Evolutionary conservation across 2,888 invertebrate species (phyloP), one percentile per base, ranked within the genome.

Genomic region (Zhuqinia jingwanae): DNA sequence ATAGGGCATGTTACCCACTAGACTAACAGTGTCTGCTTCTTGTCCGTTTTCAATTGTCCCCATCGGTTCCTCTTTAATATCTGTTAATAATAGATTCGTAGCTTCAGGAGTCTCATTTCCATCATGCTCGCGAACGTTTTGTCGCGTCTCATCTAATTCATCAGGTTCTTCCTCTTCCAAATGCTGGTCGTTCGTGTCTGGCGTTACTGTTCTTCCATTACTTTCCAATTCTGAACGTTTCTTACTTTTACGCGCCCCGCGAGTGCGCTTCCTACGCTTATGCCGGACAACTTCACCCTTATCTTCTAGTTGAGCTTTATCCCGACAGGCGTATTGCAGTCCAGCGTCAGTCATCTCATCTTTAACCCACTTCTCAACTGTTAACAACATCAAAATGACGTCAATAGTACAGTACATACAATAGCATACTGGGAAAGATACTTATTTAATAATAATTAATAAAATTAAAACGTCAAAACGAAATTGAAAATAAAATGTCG

Each of bases 281-380:
- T 22, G 73, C 42, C 22, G 45, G 22, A 11, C 15, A 2, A 8
- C 15, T 2, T 50, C 50, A 50, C 50, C 8, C 15, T 50, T 50
- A 15, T 5, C n/a, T 2, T 50, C n/a, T 2, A 50, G 2, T 50
- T 15, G 50, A n/a, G 78, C 56, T 36, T 73, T 73, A 60, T 81
- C 81, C 15, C 82, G 60, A 20, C 63, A 75, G 22, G 15, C 50
- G 25, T 76, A 63, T 1, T 17, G 63, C 20, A 76, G 2, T 47
- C 77, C 76, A 42, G 83, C 76, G 8, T 77, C 50, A 10, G 20
- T 10, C 30, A 83, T 17, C 36, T 83, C 83, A 2, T 45, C 45
- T 50, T 68, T 36, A n/a, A 83, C 65, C 65, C 65, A 76, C 27
- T 53, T 22, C 0, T 63, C 42, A 58, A 83, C 83, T 83, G 22